Conservation (phyloP, 2,888 invertebrate species). For the Drosophila kokeensis region DNA sequence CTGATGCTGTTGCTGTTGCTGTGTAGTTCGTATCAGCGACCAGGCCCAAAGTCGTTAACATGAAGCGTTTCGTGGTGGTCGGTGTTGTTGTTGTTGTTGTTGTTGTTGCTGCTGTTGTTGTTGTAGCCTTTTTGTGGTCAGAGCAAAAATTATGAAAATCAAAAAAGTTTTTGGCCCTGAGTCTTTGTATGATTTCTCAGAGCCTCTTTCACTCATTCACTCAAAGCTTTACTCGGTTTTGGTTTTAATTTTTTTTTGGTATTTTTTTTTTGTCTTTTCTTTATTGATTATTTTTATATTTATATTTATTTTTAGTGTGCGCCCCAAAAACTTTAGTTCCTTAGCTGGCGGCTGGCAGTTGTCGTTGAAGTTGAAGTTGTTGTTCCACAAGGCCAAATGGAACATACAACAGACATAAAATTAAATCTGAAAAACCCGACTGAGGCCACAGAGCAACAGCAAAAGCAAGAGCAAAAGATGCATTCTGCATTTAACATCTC, state of each 20-base stretch:
- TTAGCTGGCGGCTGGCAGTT: constrained; percentile 25
- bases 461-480: constrained; percentile 52
- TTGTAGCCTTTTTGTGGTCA: constrained; percentile 71
- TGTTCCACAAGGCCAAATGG: constrained; percentile 63
- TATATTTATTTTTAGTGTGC: constrained; percentile 64
- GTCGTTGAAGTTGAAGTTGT: constrained; percentile 18
- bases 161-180: constrained; percentile 77
- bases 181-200: constrained; percentile 73
- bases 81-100: constrained; percentile 53
- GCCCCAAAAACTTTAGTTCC: constrained; percentile 54
- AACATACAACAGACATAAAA: constrained; percentile 70
- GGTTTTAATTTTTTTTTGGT: constrained; percentile 26
- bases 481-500: constrained; percentile 72
- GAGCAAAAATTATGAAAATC: constrained; percentile 81
- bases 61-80: constrained; percentile 65
- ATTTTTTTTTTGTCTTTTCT: constrained; percentile 32
- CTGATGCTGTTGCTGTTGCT: constrained; percentile 9
- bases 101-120: constrained; percentile 45
- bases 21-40: constrained; percentile 16
- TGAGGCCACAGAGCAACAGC: constrained; percentile 23
- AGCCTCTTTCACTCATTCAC: constrained; percentile 48
- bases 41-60: constrained; percentile 76
- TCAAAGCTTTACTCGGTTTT: constrained; percentile 55
- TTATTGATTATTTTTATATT: constrained; percentile 57
- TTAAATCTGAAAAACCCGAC: constrained; percentile 62